phyloP scores from a whole-genome alignment of 2,888 invertebrate genomes.

The Catocala fraxini region DNA sequence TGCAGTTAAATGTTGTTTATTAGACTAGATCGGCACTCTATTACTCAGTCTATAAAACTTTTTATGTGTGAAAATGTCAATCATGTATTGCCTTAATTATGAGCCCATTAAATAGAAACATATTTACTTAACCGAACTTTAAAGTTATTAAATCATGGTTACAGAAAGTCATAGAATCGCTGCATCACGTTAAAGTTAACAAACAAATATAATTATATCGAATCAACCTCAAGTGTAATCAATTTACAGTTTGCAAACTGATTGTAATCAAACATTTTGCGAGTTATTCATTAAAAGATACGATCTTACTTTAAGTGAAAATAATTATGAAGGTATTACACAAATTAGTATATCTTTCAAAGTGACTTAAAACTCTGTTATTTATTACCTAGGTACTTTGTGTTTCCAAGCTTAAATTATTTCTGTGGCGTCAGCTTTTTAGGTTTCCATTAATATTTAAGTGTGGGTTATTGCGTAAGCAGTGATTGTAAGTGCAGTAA shows the following conservation, averaged over 20 bases:
- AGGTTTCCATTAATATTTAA: not conserved
- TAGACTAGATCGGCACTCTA: too few relatives aligned
- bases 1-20: too few relatives aligned
- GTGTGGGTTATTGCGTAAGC: not conserved
- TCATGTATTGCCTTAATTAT: too few relatives aligned
- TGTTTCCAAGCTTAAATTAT: not conserved
- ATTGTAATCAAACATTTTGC: constrained; percentile 19
- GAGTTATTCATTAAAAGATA: constrained; percentile 32
- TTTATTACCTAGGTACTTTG: not conserved
- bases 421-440: not conserved
- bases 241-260: constrained; percentile 27
- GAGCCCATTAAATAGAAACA: too few relatives aligned
- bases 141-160: too few relatives aligned
- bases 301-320: constrained; percentile 20
- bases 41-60: too few relatives aligned
- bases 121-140: too few relatives aligned
- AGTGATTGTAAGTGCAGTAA: too few relatives aligned
- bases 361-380: constrained; percentile 9
- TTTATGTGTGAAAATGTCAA: too few relatives aligned
- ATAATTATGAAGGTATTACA: constrained; percentile 26
- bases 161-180: not conserved
- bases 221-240: constrained; percentile 12
- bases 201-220: constrained; percentile 16
- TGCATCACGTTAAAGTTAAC: not conserved
- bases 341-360: constrained; percentile 29